phyloP scores from a whole-genome alignment of 2,888 invertebrate species.

The Flabesymbios commensalis region DNA sequence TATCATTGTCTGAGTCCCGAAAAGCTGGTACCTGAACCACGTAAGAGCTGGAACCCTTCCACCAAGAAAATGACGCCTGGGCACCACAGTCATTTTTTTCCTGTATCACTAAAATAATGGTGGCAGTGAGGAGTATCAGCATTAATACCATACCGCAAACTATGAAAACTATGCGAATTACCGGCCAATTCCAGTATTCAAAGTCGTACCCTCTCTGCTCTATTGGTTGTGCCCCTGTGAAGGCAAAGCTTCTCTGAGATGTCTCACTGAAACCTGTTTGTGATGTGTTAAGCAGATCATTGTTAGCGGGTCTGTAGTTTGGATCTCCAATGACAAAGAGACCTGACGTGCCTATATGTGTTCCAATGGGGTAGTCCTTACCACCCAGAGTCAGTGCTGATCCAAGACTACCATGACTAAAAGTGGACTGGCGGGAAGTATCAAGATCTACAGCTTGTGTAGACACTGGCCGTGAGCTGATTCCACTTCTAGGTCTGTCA shows the following conservation, averaged over 20 bases:
- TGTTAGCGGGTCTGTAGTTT: neutral
- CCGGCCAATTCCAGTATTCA: conserved; percentile 25
- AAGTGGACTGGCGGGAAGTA: too few relatives aligned
- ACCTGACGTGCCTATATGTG: conserved; percentile 17
- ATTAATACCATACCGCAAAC: conserved; percentile 11
- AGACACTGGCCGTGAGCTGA: too few relatives aligned
- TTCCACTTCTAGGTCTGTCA: too few relatives aligned
- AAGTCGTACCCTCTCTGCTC: conserved; percentile 16
- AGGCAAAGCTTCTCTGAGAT: too few relatives aligned
- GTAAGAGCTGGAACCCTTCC: conserved; percentile 21
- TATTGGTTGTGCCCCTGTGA: too few relatives aligned
- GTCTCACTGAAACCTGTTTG: neutral
- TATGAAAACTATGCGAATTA: conserved; percentile 16
- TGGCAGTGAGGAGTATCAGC: conserved; percentile 15
- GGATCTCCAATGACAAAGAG: conserved; percentile 26
- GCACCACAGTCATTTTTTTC: conserved; percentile 6
- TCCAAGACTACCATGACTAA: conserved; percentile 13
- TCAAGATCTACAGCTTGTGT: too few relatives aligned
- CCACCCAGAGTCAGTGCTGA: conserved; percentile 19
- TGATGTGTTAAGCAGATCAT: neutral
- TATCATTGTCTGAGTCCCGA: conserved; percentile 9
- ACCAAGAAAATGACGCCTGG: conserved; percentile 15
- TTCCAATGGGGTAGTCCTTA: conserved; percentile 19
- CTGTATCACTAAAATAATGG: conserved; percentile 11
- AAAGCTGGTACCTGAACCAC: conserved; percentile 15